phyloP scores from a whole-genome alignment of 2,113 vertebrate genomes.

The Corvus moneduloides region DNA sequence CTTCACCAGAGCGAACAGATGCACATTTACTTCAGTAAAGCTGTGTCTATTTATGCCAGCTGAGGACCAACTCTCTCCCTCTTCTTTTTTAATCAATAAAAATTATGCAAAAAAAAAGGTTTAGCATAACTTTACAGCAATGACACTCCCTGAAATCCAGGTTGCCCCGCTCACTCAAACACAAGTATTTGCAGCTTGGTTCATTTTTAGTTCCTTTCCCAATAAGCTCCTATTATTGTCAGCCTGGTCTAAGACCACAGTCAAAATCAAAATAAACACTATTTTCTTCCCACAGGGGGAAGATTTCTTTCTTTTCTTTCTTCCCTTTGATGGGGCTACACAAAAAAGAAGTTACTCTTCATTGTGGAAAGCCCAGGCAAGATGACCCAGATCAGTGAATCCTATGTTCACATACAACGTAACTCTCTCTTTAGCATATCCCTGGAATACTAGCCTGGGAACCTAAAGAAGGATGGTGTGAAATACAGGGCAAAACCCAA shows the following conservation, averaged over 20 bases:
- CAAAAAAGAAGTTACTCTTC: neutral
- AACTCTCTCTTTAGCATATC: neutral
- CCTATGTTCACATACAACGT: neutral
- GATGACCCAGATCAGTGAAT: neutral
- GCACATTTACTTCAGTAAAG: slow-evolving; percentile 32
- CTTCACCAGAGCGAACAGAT: slow-evolving; percentile 45
- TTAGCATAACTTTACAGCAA: neutral
- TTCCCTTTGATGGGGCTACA: neutral
- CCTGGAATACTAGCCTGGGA: neutral
- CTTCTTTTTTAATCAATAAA: neutral
- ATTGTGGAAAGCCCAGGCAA: neutral
- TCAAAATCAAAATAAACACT: neutral
- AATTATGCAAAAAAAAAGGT: neutral
- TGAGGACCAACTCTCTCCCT: neutral
- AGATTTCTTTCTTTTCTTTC: neutral
- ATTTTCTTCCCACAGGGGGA: neutral
- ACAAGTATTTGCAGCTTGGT: neutral
- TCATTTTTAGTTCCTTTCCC: neutral
- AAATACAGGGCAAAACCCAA: neutral
- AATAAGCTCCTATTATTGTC: neutral
- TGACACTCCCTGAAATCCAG: neutral
- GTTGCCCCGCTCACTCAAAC: neutral
- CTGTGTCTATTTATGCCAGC: slow-evolving; percentile 28
- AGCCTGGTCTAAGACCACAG: neutral
- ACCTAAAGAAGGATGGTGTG: neutral